A percentile compares a stretch with the other conserved stretches of the same genome.
Evolutionary conservation across 2,888 invertebrate species (phyloP).

Genomic region (Tipula confusa): DNA sequence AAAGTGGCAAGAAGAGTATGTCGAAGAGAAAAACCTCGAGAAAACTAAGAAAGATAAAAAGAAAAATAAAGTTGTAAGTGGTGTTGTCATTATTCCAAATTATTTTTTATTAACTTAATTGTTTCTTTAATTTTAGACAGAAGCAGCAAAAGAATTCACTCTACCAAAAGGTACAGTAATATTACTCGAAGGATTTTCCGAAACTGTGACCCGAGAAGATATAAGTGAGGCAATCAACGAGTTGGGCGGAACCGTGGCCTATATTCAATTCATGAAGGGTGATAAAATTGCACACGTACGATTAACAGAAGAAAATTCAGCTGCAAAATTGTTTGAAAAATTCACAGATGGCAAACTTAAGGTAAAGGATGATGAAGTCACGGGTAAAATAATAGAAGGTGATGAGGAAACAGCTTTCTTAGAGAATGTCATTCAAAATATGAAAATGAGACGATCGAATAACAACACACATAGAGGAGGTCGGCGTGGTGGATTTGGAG

Average conservation of each 20-base stretch:
- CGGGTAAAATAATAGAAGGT: constrained; percentile 59
- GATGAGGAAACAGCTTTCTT: constrained; percentile 68
- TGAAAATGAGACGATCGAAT: constrained; percentile 55
- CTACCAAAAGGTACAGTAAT: constrained; percentile 72
- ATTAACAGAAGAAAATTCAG: constrained; percentile 64
- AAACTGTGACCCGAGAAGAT: constrained; percentile 63
- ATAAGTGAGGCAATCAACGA: constrained; percentile 58
- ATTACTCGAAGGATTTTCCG: constrained; percentile 61
- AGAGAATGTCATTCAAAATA: constrained; percentile 59
- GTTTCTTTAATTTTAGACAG: constrained; percentile 41
- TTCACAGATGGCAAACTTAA: constrained; percentile 60
- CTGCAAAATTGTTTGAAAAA: constrained; percentile 60
- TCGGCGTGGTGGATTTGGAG: constrained; percentile 36
- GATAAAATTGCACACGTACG: constrained; percentile 70
- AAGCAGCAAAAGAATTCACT: constrained; percentile 50
- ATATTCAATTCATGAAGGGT: constrained; percentile 71
- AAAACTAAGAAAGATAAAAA: constrained; percentile 52
- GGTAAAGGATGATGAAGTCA: constrained; percentile 51
- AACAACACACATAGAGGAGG: constrained; percentile 31
- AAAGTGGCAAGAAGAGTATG: constrained; percentile 67
- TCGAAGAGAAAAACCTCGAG: constrained; percentile 64
- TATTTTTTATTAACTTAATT: constrained; percentile 49
- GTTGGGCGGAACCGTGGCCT: constrained; percentile 56
- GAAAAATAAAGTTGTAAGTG: constrained; percentile 48
- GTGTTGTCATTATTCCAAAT: neutral